A percentile compares a stretch with the other conserved stretches of the same genome.
These are phyloP conservation scores for Rhingia rostrata DNA, from an alignment of 2,888 invertebrate genomes.

Conservation along the genomic window DNA sequence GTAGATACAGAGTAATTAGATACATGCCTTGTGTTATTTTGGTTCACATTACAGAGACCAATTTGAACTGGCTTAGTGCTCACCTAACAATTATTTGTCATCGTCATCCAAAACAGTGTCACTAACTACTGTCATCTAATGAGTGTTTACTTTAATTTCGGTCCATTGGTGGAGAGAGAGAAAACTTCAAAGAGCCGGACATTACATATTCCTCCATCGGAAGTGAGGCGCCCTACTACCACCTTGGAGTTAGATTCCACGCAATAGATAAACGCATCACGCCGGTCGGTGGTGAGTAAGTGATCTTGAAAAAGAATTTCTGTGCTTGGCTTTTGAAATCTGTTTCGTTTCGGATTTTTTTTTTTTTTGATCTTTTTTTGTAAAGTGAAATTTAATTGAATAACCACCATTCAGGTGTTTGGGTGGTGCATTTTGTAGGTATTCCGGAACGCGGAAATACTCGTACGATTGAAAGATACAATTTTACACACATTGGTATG, in stretches of 20 bases:
- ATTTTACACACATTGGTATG: not conserved
- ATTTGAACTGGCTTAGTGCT: slow-evolving; percentile 8
- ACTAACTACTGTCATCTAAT: slow-evolving; percentile 25
- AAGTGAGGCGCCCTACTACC: slow-evolving; percentile 29
- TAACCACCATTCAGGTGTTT: slow-evolving; percentile 36
- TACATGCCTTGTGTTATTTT: slow-evolving; percentile 17
- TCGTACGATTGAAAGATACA: slow-evolving; percentile 13
- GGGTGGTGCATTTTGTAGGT: not conserved
- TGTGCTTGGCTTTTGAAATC: slow-evolving; percentile 26
- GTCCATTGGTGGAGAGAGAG: slow-evolving; percentile 9
- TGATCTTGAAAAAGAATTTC: slow-evolving; percentile 60
- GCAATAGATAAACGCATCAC: slow-evolving; percentile 3
- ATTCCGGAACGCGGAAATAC: slow-evolving; percentile 34
- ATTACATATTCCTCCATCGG: slow-evolving; percentile 32
- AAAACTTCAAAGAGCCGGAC: slow-evolving; percentile 49
- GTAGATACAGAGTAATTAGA: slow-evolving; percentile 30
- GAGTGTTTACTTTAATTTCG: slow-evolving; percentile 37
- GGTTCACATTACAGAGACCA: slow-evolving; percentile 14
- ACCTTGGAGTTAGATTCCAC: slow-evolving; percentile 31
- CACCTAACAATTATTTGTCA: slow-evolving; percentile 3
- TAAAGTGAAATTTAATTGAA: slow-evolving; percentile 63
- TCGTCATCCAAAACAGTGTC: slow-evolving; percentile 6
- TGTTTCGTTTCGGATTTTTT: slow-evolving; percentile 24
- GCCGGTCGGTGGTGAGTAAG: slow-evolving; percentile 18
- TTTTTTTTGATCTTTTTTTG: not conserved